These are phyloP conservation scores for Drosophila baimaii DNA, from an alignment of 1,140 invertebrate genomes.

Conservation along the genomic window DNA sequence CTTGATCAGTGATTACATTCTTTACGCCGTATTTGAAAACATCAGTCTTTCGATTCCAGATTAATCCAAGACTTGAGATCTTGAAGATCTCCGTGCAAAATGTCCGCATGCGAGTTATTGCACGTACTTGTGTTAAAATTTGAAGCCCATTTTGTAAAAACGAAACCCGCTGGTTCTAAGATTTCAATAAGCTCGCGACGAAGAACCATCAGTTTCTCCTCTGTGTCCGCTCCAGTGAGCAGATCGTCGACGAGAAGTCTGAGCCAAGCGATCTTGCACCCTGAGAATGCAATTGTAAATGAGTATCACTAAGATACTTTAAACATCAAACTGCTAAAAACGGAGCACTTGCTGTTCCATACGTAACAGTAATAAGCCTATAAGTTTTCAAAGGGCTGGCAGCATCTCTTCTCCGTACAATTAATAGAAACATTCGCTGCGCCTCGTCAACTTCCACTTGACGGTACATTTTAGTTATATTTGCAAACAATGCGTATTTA, in stretches of 20 bases:
- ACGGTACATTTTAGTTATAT: neutral
- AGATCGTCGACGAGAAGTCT: neutral
- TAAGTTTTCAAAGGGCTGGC: neutral
- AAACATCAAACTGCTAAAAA: too few species aligned
- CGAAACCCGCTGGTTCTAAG: constrained; percentile 40
- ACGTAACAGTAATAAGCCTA: neutral
- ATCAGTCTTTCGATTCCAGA: constrained; percentile 50
- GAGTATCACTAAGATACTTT: constrained; percentile 41
- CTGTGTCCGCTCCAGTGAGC: constrained; percentile 1
- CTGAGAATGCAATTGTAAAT: too few species aligned
- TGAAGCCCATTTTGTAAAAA: constrained; percentile 70
- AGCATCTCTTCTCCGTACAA: neutral
- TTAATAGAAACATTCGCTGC: neutral
- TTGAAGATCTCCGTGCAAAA: too few species aligned
- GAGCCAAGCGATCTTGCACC: constrained; percentile 26
- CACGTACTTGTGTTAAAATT: constrained; percentile 22
- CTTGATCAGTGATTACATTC: neutral
- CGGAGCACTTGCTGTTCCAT: neutral
- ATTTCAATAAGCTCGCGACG: neutral
- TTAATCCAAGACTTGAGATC: constrained; percentile 53
- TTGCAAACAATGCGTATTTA: too few species aligned
- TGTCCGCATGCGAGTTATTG: neutral
- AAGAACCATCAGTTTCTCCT: neutral
- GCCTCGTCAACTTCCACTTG: neutral
- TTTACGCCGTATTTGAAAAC: constrained; percentile 28